phyloP scores from a whole-genome alignment of 2,113 vertebrate genomes.

The Castor canadensis region DNA sequence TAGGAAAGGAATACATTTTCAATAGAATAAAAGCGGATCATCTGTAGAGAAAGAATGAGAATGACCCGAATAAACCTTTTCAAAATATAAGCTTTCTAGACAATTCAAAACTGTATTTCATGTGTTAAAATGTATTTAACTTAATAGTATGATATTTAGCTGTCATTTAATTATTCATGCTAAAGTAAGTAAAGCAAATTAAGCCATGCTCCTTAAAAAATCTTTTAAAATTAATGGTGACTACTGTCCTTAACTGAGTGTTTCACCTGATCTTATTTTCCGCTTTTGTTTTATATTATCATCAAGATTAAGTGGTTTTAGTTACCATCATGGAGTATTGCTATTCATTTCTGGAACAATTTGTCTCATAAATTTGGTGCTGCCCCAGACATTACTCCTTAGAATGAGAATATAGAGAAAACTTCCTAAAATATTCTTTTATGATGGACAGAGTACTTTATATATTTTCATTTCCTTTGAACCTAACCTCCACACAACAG shows the following conservation, averaged over 20 bases:
- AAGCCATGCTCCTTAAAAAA: neutral
- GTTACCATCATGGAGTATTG: neutral
- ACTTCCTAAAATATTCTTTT: neutral
- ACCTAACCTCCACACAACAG: neutral
- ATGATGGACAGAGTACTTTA: neutral
- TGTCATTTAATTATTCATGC: neutral
- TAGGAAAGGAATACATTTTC: no score
- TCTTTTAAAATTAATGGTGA: neutral
- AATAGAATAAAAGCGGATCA: no score
- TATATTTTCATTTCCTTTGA: neutral
- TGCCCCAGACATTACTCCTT: neutral
- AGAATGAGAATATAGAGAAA: neutral
- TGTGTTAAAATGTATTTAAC: neutral
- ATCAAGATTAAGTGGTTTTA: neutral
- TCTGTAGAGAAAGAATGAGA: no score
- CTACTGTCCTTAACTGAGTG: neutral
- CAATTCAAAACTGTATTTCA: neutral
- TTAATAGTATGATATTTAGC: neutral
- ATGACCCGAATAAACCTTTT: conserved; percentile 26
- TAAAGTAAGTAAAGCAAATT: neutral
- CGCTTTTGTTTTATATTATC: neutral
- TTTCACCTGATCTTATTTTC: neutral
- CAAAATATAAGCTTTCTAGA: neutral
- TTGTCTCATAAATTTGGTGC: neutral
- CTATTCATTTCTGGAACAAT: neutral